These are phyloP conservation scores for Eilema sororculum DNA, from an alignment of 2,888 invertebrate genomes.

Conservation along the genomic window DNA sequence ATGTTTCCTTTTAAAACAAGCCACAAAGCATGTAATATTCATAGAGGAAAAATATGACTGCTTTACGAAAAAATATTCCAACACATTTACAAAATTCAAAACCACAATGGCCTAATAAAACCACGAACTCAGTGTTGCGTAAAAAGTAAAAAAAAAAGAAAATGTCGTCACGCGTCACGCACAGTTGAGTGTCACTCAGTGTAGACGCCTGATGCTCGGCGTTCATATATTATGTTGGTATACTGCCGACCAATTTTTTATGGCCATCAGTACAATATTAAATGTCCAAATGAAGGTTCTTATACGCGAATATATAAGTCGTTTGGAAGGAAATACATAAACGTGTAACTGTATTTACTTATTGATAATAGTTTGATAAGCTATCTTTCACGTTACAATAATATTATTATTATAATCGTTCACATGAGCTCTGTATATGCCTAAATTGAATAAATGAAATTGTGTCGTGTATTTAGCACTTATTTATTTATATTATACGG, in stretches of 20 bases:
- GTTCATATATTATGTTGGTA: conserved; percentile 22
- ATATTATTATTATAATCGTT: too few species aligned
- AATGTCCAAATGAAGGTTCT: background rate
- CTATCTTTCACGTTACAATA: background rate
- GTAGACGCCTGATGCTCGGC: conserved; percentile 21
- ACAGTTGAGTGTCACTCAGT: conserved; percentile 28
- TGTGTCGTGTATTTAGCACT: too few species aligned
- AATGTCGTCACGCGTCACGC: conserved; percentile 26
- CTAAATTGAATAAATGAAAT: too few species aligned
- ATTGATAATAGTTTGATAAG: background rate
- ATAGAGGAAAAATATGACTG: background rate
- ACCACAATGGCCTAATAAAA: conserved; percentile 26
- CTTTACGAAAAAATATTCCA: conserved; percentile 5
- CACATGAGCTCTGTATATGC: too few species aligned
- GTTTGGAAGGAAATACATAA: background rate
- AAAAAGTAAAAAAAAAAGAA: conserved; percentile 19
- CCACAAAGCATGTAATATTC: background rate
- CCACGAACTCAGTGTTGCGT: conserved; percentile 16
- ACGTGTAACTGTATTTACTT: background rate
- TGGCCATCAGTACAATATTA: background rate
- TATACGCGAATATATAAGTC: background rate
- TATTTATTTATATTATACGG: too few species aligned
- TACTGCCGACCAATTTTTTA: conserved; percentile 22
- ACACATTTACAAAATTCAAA: conserved; percentile 23
- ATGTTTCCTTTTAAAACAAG: background rate